Base-by-base conservation (phyloP, 2,888 invertebrate genomes). In the Scaptomyza tumidula region DNA sequence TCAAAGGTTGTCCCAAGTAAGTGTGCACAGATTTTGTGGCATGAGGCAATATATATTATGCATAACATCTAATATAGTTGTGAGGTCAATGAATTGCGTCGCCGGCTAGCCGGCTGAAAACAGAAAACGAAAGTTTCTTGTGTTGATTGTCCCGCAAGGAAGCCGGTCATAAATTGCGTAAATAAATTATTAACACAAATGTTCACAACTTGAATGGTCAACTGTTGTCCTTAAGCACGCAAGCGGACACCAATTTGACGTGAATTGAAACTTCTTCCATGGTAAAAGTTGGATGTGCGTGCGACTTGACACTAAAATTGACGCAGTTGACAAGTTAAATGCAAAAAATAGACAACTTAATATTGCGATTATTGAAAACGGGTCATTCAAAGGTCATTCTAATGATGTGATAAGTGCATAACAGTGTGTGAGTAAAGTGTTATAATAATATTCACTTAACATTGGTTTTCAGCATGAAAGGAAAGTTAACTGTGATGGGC, bases 1-100 rank as follows among this genome's bases (percentile, higher is more conserved):
- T 85, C 75, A 90, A 89, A 90, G 90, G 83, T 75, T 90, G 74
- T 72, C 90, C 86, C 84, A 85, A 81, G 79, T 85, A 74, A 87
- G 89, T 85, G 56, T 49, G 46, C 63, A 61, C 14, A 48, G 48
- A 78, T 85, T 62, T 66, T 19, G 19, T 19, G 19, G 19, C 19
- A 19, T 19, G 19, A 19, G 19, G 19, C 19, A 19, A 19, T 19
- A 14, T 10, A 43, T 11, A 6, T 13, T 19, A 31, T 31, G 16
- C 9, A 19, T 27, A 45, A 24, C 24, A 24, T 24, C 46, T 43
- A 43, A 33, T 45, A 19, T 14, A 39, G 49, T 16, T 41, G 43
- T 19, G 60, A 31, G 88, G 88, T 88, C 88, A 88, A 88, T 76
- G 88, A 61, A 69, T 63, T 43, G 41, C 50, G 44, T 49, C 24